These are phyloP conservation scores for Dromius quadrimaculatus DNA, from an alignment of 2,888 invertebrate species.

Conservation along the genomic window DNA sequence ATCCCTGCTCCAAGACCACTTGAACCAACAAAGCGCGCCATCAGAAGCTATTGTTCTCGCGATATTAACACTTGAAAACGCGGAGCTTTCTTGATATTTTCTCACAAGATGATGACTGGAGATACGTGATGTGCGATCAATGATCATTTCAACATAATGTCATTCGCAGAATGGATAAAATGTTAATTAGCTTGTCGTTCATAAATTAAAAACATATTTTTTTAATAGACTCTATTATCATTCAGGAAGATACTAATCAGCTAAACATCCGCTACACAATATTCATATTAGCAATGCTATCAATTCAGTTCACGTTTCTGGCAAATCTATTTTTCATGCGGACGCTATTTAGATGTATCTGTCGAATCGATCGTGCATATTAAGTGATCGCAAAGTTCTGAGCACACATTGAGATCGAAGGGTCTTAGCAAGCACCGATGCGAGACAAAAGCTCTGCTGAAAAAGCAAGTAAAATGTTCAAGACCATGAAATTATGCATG, in stretches of 20 bases:
- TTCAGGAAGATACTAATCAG: too few species aligned
- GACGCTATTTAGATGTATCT: conserved; percentile 49
- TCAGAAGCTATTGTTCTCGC: conserved; percentile 52
- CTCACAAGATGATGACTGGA: too few species aligned
- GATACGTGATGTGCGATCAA: too few species aligned
- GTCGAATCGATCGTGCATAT: conserved; percentile 33
- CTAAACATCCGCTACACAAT: too few species aligned
- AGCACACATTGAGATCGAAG: conserved; percentile 18
- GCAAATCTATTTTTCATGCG: conserved; percentile 45
- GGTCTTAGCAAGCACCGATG: conserved; percentile 8
- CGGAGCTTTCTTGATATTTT: too few species aligned
- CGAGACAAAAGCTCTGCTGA: conserved; percentile 46
- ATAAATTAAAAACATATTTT: too few species aligned
- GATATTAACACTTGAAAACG: conserved; percentile 56
- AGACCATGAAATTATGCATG: conserved; percentile 50
- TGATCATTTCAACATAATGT: too few species aligned
- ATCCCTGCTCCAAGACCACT: too few species aligned
- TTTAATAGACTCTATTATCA: too few species aligned
- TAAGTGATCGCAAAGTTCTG: conserved; percentile 23
- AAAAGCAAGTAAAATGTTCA: conserved; percentile 40
- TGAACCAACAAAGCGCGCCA: not conserved
- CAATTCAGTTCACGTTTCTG: conserved; percentile 31
- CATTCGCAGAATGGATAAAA: too few species aligned
- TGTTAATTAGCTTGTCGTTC: too few species aligned
- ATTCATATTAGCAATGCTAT: not conserved